phyloP scores from a whole-genome alignment of 2,888 invertebrate genomes.

The Apantesis nais region DNA sequence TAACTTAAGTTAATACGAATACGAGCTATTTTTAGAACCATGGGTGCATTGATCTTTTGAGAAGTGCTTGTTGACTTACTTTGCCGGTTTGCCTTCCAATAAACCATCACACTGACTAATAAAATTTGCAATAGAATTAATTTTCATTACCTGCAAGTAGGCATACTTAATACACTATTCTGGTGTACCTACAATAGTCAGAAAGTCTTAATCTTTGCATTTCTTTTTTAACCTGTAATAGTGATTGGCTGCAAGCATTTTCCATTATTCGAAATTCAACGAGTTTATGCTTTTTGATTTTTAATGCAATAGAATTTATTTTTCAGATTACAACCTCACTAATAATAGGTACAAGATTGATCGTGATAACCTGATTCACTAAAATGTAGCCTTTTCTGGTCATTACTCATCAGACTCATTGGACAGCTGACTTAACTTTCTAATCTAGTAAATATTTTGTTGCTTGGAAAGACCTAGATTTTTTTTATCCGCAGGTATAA shows the following conservation, averaged over 20 bases:
- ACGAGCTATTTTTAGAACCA: slow-evolving; percentile 63
- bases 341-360: neutral
- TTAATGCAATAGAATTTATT: neutral
- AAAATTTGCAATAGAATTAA: neutral
- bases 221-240: neutral
- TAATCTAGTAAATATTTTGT: slow-evolving; percentile 8
- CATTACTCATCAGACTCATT: neutral
- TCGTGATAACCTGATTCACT: neutral
- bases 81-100: neutral
- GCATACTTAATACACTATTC: neutral
- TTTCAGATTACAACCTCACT: neutral
- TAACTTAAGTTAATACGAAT: slow-evolving; percentile 35
- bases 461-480: slow-evolving; percentile 3
- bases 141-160: neutral
- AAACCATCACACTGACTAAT: neutral
- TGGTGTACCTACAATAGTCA: neutral
- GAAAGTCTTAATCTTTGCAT: neutral
- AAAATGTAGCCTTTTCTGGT: neutral
- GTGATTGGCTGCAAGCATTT: neutral
- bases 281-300: neutral
- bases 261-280: neutral
- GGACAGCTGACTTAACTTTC: slow-evolving; percentile 5
- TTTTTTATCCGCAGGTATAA: no score
- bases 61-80: slow-evolving; percentile 21
- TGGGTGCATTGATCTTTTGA: slow-evolving; percentile 70